A percentile compares a stretch with the other conserved stretches of the same genome.
Evolutionary conservation across 2,797 vertebrate genomes (phyloP).

Genomic region (Halcyon chelicuti): DNA sequence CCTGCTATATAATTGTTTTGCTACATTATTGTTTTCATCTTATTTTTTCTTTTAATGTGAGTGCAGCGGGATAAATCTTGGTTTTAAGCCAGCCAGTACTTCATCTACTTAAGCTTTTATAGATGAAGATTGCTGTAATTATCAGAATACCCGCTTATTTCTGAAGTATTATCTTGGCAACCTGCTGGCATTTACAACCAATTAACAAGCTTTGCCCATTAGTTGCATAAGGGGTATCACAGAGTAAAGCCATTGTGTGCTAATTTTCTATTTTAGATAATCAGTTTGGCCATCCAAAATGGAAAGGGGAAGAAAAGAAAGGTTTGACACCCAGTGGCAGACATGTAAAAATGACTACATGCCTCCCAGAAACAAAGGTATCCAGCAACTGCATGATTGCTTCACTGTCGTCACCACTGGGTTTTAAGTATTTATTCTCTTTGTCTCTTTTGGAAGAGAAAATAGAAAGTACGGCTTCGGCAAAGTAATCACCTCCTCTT

Average conservation of each 20-base stretch:
- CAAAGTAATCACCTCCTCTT: constrained; percentile 82
- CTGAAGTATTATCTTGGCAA: constrained; percentile 96
- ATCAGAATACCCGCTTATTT: constrained; percentile 99
- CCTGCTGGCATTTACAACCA: constrained; percentile 97
- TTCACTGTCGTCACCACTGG: constrained; percentile 79
- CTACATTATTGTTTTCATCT: constrained; percentile 93
- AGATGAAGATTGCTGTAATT: constrained; percentile 99
- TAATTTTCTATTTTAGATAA: constrained; percentile 90
- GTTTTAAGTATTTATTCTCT: constrained; percentile 85
- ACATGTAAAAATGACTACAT: constrained; percentile 89
- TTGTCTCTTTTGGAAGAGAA: constrained; percentile 85
- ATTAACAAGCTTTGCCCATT: constrained; percentile 98
- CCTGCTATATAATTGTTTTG: constrained; percentile 90
- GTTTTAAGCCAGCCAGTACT: constrained; percentile 89
- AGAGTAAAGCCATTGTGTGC: constrained; percentile 88
- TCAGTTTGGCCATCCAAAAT: constrained; percentile 87
- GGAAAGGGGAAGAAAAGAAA: constrained; percentile 84
- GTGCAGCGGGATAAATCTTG: constrained; percentile 92
- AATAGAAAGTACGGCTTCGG: constrained; percentile 79
- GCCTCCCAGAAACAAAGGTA: constrained; percentile 88
- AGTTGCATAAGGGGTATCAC: constrained; percentile 91
- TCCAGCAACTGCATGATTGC: constrained; percentile 90
- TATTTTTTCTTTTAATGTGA: constrained; percentile 86
- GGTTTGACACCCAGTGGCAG: constrained; percentile 85
- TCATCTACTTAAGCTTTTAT: constrained; percentile 91